These are phyloP conservation scores for Thryonomys swinderianus DNA, from an alignment of 2,113 vertebrate genomes.

Conservation along the genomic window DNA sequence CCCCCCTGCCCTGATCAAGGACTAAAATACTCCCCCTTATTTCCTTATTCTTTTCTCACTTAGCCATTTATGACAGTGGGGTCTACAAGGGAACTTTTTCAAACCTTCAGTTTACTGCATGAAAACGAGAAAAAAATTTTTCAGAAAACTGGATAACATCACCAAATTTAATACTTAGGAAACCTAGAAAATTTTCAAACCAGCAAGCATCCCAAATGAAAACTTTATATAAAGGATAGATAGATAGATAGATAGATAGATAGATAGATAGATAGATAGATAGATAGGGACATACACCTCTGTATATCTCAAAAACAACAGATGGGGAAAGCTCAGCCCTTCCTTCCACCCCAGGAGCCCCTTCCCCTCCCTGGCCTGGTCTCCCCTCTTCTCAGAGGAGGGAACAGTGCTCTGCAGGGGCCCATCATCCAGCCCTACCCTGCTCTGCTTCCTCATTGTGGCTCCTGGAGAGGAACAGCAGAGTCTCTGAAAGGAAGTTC, in stretches of 20 bases:
- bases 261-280: neutral
- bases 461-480: slow-evolving; percentile 5
- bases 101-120: neutral
- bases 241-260: neutral
- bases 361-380: neutral
- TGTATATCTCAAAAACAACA: no score
- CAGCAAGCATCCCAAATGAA: slow-evolving; percentile 34
- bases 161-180: slow-evolving; percentile 16
- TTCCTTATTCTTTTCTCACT: slow-evolving; percentile 35
- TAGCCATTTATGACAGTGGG: slow-evolving; percentile 1
- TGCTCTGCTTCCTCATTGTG: slow-evolving; percentile 10
- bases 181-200: slow-evolving; percentile 30
- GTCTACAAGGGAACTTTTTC: neutral
- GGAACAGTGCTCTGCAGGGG: no score
- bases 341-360: neutral
- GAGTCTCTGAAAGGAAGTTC: neutral
- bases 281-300: neutral
- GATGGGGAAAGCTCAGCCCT: neutral
- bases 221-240: neutral
- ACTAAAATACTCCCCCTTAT: slow-evolving; percentile 28
- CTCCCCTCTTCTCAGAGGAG: slow-evolving; percentile 1
- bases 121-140: neutral
- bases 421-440: neutral
- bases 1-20: slow-evolving; percentile 21
- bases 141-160: slow-evolving; percentile 27